A percentile compares a stretch with the other conserved stretches of the same genome.
Evolutionary conservation across 2,113 vertebrate species (phyloP).

Genomic region (Sterna hirundo): DNA sequence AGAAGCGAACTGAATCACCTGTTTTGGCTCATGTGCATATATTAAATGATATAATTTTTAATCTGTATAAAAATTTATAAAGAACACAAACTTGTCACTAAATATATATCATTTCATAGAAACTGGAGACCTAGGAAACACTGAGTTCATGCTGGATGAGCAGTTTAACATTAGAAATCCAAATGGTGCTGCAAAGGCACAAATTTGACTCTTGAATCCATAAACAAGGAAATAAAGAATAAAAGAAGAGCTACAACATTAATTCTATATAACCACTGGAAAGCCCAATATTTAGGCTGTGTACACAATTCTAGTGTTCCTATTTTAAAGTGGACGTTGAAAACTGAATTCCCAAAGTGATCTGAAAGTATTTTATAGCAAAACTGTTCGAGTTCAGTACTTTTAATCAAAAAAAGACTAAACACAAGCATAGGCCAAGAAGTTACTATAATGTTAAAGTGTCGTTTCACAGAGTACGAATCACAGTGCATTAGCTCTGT

Average conservation of each 20-base stretch:
- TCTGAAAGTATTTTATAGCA: not conserved
- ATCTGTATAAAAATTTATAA: not conserved
- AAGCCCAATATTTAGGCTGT: not conserved
- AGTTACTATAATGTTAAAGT: not conserved
- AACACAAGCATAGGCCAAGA: not conserved
- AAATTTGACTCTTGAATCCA: not conserved
- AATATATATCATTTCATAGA: not conserved
- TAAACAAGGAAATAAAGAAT: not conserved
- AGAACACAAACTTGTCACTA: not conserved
- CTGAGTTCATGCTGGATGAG: not conserved
- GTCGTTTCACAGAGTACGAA: not conserved
- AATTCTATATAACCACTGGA: not conserved
- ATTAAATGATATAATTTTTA: not conserved
- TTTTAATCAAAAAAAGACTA: not conserved
- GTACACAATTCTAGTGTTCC: not conserved
- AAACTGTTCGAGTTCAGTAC: not conserved
- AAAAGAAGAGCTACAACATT: not conserved
- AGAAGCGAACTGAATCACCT: not conserved
- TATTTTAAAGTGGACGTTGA: not conserved
- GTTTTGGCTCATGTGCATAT: not conserved
- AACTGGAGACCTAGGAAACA: not conserved
- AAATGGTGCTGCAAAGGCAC: not conserved
- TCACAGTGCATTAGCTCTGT: not conserved
- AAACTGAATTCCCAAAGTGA: not conserved
- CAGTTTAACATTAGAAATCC: not conserved